Conservation (phyloP, 1,140 invertebrate genomes). For the Ceratina calcarata region DNA sequence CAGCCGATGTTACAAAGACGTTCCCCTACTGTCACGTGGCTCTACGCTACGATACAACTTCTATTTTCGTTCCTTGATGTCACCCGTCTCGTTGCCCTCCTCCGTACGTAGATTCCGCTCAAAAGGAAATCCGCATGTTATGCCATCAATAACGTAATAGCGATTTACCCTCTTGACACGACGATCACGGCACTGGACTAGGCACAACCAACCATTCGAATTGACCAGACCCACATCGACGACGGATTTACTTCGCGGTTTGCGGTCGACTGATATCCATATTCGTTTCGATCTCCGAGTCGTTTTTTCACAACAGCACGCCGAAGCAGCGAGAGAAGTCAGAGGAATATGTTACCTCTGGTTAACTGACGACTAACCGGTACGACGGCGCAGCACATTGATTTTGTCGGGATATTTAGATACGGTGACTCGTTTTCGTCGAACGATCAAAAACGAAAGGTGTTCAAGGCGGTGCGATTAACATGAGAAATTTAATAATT, state of each 20-base stretch:
- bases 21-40: neutral
- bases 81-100: neutral
- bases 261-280: constrained; percentile 50
- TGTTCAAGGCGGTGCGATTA: neutral
- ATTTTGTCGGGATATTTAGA: neutral
- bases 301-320: neutral
- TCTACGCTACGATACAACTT: neutral
- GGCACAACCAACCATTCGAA: neutral
- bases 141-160: neutral
- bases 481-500: constrained; percentile 13
- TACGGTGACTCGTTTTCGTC: neutral
- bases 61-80: constrained; percentile 12
- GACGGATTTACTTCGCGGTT: constrained; percentile 27
- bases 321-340: constrained; percentile 28
- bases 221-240: constrained; percentile 37
- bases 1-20: neutral
- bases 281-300: neutral
- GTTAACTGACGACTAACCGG: constrained; percentile 7
- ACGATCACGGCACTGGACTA: neutral
- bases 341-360: neutral
- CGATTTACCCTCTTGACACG: neutral
- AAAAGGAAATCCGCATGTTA: neutral
- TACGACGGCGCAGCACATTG: neutral
- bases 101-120: neutral
- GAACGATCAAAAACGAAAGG: neutral